Evolutionary conservation across 2,888 invertebrate species (phyloP), one percentile per base, ranked within the genome.

Genomic region (Hypsopygia costalis): DNA sequence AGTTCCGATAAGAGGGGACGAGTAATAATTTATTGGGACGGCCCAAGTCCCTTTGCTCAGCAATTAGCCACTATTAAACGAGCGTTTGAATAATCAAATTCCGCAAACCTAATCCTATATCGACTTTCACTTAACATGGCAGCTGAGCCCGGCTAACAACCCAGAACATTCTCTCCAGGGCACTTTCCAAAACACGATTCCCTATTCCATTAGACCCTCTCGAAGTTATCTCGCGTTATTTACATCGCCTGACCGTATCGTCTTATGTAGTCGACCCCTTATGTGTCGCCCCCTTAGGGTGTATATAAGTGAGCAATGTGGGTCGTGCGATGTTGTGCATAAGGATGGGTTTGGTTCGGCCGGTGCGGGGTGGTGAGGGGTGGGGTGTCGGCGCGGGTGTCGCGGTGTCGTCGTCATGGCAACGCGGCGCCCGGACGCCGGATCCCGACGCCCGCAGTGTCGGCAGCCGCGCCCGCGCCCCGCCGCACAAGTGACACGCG

Each of bases 401-500:
- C 81, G 74, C 81, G 87, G 87, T 82, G 88, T 83, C 81, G 91
- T 91, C 75, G 89, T 79, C 83, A 90, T 89, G 90, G 89, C 78
- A 78, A 91, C 91, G 81, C 83, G 82, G 82, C 88, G 77, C 86
- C 90, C 90, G 89, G 91, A 73, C 91, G 90, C 89, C 90, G 90
- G 90, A 90, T 90, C 91, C 86, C 87, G 79, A 86, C 87, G 85
- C 86, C 90, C 89, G 88, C 87, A 85, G 90, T 90, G 90, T 90
- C 86, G 80, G 82, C 69, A 78, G 85, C 87, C 86, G 81, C 88
- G 80, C 87, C 72, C 77, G 62, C 76, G 55, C 80, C 81, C 80
- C 81, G 66, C 81, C 81, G 79, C 77, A 69, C 81, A 87, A 88
- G 87, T 88, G 87, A 88, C 87, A 88, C 83, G 86, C 83, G 83